Evolutionary conservation across 2,113 vertebrate genomes (phyloP).

Genomic region (Ceratotherium simum): DNA sequence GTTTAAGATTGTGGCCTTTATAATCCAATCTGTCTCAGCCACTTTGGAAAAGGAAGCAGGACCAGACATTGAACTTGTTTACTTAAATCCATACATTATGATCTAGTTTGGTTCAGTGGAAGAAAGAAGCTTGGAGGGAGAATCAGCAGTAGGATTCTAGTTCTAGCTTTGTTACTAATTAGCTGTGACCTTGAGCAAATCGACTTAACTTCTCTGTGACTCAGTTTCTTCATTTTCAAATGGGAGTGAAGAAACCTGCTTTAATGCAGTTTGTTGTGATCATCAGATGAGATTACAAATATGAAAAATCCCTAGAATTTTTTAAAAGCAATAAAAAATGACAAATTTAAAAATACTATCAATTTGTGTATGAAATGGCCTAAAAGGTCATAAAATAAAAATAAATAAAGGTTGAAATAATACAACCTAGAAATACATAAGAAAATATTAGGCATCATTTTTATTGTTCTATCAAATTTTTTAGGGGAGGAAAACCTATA

Average conservation of each 20-base stretch:
- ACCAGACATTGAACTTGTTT: background rate
- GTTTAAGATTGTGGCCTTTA: background rate
- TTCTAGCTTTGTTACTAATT: background rate
- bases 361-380: background rate
- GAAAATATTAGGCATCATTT: background rate
- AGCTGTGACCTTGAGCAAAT: background rate
- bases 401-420: background rate
- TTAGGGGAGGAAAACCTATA: background rate
- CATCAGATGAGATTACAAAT: background rate
- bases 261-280: background rate
- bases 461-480: background rate
- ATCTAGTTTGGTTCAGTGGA: background rate
- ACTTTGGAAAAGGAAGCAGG: background rate
- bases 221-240: slow-evolving; percentile 45
- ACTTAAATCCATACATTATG: background rate
- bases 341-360: background rate
- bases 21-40: background rate
- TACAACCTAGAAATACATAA: background rate
- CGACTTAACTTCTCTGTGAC: background rate
- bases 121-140: background rate
- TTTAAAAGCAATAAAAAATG: background rate
- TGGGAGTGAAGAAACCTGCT: background rate
- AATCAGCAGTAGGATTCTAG: background rate
- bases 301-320: background rate
- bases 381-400: slow-evolving; percentile 41